Percentiles rank a stretch among this genome's conserved stretches.
These are phyloP conservation scores for Phylloscopus trochilus DNA, from an alignment of 2,113 vertebrate species.

Conservation along the genomic window DNA sequence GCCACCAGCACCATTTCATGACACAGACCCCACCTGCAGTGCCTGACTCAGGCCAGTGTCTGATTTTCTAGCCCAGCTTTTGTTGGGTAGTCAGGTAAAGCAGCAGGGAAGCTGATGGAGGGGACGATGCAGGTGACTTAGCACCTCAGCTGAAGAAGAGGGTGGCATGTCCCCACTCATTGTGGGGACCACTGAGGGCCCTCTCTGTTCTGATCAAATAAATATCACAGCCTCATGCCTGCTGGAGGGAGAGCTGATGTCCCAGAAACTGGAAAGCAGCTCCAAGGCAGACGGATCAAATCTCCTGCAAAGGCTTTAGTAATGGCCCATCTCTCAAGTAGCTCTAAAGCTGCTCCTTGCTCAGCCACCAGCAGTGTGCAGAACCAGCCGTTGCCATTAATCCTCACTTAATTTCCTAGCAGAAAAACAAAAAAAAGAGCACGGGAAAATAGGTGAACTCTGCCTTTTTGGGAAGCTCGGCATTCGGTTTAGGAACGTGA, in stretches of 20 bases:
- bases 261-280: background rate
- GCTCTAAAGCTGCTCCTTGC: background rate
- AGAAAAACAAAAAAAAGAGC: background rate
- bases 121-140: background rate
- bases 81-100: background rate
- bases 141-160: background rate
- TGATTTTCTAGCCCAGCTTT: background rate
- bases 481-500: background rate
- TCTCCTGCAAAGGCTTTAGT: background rate
- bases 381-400: background rate
- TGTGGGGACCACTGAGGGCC: background rate
- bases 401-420: background rate
- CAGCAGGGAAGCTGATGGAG: background rate
- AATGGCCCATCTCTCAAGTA: background rate
- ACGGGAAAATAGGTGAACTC: background rate
- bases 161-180: background rate
- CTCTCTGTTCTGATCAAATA: background rate
- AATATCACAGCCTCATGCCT: background rate
- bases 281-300: background rate
- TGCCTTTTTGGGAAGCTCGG: background rate
- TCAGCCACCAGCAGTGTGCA: background rate
- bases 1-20: background rate
- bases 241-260: background rate
- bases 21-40: background rate
- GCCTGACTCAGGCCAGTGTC: background rate